phyloP scores from a whole-genome alignment of 2,113 vertebrate genomes.

The Oxyruncus cristatus region DNA sequence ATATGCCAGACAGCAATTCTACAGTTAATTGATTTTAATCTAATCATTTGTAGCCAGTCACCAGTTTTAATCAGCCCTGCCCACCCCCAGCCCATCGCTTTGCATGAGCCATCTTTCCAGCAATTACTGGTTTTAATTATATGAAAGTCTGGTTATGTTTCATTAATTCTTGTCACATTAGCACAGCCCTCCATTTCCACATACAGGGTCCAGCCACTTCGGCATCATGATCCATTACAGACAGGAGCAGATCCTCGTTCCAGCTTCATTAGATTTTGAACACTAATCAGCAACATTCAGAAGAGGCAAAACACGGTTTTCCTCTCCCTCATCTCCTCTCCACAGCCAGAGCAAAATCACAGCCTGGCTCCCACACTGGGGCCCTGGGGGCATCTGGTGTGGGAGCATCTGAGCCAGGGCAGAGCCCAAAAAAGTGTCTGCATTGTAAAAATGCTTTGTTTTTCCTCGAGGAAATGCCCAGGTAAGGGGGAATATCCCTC shows the following conservation, averaged over 20 bases:
- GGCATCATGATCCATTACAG: background rate
- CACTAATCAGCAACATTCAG: background rate
- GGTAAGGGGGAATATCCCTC: background rate
- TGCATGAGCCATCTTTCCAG: slow-evolving; percentile 2
- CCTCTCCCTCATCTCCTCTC: background rate
- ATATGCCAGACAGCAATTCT: slow-evolving; percentile 43
- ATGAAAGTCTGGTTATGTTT: background rate
- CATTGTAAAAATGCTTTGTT: background rate
- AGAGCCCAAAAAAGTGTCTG: background rate
- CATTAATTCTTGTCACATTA: slow-evolving; percentile 60
- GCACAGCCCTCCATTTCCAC: background rate
- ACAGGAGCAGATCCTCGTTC: background rate
- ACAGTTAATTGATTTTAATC: slow-evolving; percentile 68
- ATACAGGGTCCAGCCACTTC: background rate
- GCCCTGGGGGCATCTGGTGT: background rate
- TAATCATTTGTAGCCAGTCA: slow-evolving; percentile 58
- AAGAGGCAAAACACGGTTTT: background rate
- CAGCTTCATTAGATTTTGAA: background rate
- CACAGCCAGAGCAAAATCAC: background rate
- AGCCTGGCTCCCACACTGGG: background rate
- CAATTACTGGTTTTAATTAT: slow-evolving; percentile 49
- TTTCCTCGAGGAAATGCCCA: background rate
- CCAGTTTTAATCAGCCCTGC: slow-evolving; percentile 47
- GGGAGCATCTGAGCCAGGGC: background rate
- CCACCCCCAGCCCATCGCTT: background rate